Conservation (phyloP, 2,113 vertebrate genomes). For the Kryptolebias marmoratus region DNA sequence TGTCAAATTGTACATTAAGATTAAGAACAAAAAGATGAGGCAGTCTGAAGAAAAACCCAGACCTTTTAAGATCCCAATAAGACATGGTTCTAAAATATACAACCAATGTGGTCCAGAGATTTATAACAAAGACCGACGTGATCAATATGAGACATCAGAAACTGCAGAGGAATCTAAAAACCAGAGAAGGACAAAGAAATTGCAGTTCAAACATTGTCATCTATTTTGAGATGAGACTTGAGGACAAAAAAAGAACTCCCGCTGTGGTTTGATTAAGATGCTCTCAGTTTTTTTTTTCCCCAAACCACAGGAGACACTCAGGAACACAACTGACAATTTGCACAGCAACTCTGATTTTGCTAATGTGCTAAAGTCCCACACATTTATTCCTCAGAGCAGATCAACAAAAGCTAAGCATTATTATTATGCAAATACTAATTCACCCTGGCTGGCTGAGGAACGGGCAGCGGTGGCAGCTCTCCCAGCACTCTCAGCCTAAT, state of each 20-base stretch:
- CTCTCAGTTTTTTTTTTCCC: not conserved
- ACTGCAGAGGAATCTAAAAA: not conserved
- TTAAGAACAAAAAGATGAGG: not conserved
- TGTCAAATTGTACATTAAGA: not conserved
- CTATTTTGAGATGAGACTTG: not conserved
- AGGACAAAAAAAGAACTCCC: not conserved
- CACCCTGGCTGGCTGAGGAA: constrained; percentile 5
- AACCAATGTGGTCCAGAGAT: not conserved
- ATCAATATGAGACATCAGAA: not conserved
- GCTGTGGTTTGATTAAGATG: not conserved
- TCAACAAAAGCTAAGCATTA: constrained; percentile 39
- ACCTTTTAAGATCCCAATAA: no score
- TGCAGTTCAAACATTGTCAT: not conserved
- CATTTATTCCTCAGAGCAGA: constrained; percentile 30
- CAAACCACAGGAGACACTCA: not conserved
- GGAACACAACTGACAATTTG: constrained; percentile 6
- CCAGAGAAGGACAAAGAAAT: not conserved
- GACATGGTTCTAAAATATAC: not conserved
- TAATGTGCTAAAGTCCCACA: constrained; percentile 14
- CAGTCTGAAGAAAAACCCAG: not conserved
- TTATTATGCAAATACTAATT: constrained; percentile 46
- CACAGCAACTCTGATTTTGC: not conserved
- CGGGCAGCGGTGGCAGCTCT: constrained; percentile 16
- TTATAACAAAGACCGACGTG: not conserved
- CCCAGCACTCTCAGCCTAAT: constrained; percentile 41